phyloP scores from a whole-genome alignment of 2,888 invertebrate genomes.

The Cyclophora punctaria region DNA sequence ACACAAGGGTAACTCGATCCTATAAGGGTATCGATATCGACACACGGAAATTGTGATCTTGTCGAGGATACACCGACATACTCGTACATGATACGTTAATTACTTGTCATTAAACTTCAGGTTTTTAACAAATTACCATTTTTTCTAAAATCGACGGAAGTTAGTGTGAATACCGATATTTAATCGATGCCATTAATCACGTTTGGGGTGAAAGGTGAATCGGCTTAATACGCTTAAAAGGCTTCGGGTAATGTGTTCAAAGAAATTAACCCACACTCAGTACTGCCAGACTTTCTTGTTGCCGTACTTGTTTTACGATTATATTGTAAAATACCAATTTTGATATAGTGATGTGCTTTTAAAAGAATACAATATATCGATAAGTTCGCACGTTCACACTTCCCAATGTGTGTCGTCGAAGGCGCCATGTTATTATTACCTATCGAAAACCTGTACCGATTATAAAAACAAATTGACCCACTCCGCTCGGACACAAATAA shows the following conservation, averaged over 20 bases:
- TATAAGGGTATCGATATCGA: conserved; percentile 30
- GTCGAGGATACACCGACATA: conserved; percentile 37
- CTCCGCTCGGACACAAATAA: conserved; percentile 55
- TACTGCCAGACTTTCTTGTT: too few species aligned
- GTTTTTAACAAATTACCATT: conserved; percentile 6
- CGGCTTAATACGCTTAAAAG: conserved; percentile 2
- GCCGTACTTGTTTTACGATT: background rate
- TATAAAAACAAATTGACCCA: conserved; percentile 58
- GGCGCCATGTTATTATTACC: conserved; percentile 27
- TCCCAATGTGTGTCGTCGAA: conserved; percentile 27
- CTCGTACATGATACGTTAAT: conserved; percentile 19
- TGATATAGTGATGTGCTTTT: conserved; percentile 26
- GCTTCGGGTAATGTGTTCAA: too few species aligned
- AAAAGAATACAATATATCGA: conserved; percentile 34
- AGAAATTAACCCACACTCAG: too few species aligned
- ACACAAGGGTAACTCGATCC: conserved; percentile 49
- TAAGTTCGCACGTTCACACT: conserved; percentile 27
- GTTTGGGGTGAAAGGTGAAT: conserved; percentile 5
- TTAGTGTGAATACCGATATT: conserved; percentile 9
- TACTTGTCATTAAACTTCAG: conserved; percentile 29
- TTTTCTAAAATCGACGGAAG: conserved; percentile 11
- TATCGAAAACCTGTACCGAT: conserved; percentile 55
- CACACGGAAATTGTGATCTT: conserved; percentile 36
- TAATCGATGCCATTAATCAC: conserved; percentile 12
- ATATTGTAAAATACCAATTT: conserved; percentile 1